phyloP scores from a whole-genome alignment of 2,797 vertebrate species.

The Lutjanus argentimaculatus region DNA sequence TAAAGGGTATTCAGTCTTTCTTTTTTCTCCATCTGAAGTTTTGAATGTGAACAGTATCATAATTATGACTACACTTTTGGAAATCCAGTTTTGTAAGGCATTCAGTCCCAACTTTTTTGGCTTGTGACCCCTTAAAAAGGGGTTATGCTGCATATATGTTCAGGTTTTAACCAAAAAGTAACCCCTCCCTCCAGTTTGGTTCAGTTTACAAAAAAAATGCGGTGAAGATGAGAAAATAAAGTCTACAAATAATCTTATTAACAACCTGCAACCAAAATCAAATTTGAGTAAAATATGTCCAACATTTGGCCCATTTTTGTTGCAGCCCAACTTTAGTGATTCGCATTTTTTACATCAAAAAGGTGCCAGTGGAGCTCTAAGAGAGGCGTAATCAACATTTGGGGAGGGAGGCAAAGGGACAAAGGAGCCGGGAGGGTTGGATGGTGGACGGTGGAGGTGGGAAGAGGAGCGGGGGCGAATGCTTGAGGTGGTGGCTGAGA shows the following conservation, averaged over 20 bases:
- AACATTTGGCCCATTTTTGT: not conserved
- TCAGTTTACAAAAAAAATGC: not conserved
- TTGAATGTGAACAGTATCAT: not conserved
- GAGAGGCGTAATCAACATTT: constrained; percentile 16
- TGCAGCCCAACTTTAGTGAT: not conserved
- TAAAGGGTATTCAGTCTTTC: not conserved
- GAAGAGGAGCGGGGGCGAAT: constrained; percentile 39
- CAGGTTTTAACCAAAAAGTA: not conserved
- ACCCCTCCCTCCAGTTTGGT: not conserved
- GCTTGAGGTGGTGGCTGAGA: constrained; percentile 65
- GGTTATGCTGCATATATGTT: not conserved
- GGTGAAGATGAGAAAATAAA: not conserved
- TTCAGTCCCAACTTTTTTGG: not conserved
- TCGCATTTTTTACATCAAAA: not conserved
- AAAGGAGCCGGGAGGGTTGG: constrained; percentile 40
- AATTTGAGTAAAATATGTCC: not conserved
- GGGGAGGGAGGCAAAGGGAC: constrained; percentile 26
- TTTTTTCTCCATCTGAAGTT: not conserved
- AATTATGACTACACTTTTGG: no score
- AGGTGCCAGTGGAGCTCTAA: constrained; percentile 18
- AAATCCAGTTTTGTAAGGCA: no score
- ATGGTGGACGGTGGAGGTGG: not conserved
- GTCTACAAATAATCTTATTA: not conserved
- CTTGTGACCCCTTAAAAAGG: not conserved
- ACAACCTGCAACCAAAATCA: not conserved